Conservation (phyloP, 2,797 vertebrate genomes). For the Phyllotis vaccarum region DNA sequence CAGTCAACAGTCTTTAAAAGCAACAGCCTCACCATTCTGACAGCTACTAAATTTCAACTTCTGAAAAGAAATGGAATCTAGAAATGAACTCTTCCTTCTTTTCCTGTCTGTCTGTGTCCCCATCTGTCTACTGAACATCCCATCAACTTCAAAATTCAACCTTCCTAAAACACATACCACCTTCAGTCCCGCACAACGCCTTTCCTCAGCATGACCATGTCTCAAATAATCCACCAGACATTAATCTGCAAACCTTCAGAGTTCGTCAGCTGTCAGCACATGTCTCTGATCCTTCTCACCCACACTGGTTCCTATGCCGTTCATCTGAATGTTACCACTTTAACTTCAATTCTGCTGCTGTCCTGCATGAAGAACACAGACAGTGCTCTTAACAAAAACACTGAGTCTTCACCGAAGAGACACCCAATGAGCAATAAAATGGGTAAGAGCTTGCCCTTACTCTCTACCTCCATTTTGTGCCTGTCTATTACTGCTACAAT, state of each 20-base stretch:
- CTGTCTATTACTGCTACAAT: not conserved
- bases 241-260: conserved; percentile 21
- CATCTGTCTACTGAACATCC: not conserved
- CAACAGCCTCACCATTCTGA: not conserved
- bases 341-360: not conserved
- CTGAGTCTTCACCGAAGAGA: not conserved
- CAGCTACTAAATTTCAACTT: conserved; percentile 2
- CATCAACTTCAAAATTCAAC: not conserved
- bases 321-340: not conserved
- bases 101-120: not conserved
- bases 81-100: not conserved
- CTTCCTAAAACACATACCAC: not conserved
- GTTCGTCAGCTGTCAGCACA: not conserved
- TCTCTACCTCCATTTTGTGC: not conserved
- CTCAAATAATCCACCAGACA: not conserved
- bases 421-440: too few relatives aligned
- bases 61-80: not conserved
- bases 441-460: not conserved
- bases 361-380: not conserved
- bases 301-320: not conserved
- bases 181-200: not conserved
- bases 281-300: not conserved
- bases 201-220: not conserved
- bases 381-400: not conserved
- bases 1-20: conserved; percentile 47